Evolutionary conservation across 1,140 invertebrate genomes (phyloP).

Genomic region (Trichonephila clavipes): DNA sequence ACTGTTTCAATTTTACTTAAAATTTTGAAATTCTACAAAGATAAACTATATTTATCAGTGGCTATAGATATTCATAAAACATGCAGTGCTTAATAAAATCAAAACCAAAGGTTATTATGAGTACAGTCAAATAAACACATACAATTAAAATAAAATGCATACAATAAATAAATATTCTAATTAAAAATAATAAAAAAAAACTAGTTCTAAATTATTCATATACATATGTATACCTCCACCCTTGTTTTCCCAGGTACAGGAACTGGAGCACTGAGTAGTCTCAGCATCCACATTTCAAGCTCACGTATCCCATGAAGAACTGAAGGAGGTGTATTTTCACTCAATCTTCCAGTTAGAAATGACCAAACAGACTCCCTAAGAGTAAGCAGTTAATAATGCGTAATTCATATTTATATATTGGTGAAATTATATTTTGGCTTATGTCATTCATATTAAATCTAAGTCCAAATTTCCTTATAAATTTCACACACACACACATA

Average conservation of each 20-base stretch:
- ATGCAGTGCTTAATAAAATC: too few species aligned
- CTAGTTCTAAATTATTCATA: background rate
- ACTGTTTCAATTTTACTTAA: too few species aligned
- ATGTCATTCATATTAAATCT: too few species aligned
- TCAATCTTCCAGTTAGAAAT: conserved; percentile 87
- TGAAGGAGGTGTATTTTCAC: conserved; percentile 67
- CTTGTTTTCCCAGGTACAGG: conserved; percentile 98
- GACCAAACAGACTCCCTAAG: conserved; percentile 95
- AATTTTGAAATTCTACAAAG: too few species aligned
- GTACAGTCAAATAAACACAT: too few species aligned
- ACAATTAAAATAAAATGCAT: too few species aligned
- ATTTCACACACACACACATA: too few species aligned
- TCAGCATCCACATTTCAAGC: conserved; percentile 99
- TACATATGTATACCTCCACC: conserved; percentile 87
- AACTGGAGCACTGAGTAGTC: conserved; percentile 96
- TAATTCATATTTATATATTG: background rate
- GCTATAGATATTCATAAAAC: too few species aligned
- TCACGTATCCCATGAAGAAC: conserved; percentile 95
- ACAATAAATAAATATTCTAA: too few species aligned
- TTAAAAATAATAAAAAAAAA: background rate
- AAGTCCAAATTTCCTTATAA: too few species aligned
- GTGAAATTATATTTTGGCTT: background rate
- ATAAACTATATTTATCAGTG: too few species aligned
- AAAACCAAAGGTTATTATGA: too few species aligned
- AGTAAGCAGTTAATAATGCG: background rate